Evolutionary conservation across 1,140 invertebrate species (phyloP).

Genomic region (Apolygus lucorum): DNA sequence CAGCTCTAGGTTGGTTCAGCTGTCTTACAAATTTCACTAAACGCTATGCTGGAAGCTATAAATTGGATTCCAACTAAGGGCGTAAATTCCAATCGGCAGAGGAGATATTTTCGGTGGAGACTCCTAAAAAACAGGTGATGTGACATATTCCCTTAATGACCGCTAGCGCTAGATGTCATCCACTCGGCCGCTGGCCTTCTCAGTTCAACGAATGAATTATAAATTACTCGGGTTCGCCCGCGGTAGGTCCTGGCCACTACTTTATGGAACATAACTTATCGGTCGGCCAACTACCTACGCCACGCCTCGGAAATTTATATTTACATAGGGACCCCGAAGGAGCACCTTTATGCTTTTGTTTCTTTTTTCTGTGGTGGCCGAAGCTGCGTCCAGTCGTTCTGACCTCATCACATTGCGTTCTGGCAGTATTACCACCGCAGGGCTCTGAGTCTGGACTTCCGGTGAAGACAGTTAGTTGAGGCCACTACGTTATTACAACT

Average conservation of each 20-base stretch:
- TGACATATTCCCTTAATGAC: background rate
- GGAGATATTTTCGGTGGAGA: background rate
- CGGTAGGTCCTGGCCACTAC: conserved; percentile 13
- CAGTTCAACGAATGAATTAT: background rate
- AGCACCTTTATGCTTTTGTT: conserved; percentile 3
- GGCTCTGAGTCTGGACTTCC: no score
- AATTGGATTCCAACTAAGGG: no score
- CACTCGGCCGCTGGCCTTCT: background rate
- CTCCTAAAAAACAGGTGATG: background rate
- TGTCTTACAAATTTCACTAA: no score
- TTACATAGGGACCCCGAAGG: conserved; percentile 2
- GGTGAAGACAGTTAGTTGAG: no score
- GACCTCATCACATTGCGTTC: no score
- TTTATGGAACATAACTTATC: conserved; percentile 13
- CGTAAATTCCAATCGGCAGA: background rate
- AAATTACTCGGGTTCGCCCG: background rate
- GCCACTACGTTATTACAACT: no score
- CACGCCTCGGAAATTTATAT: conserved; percentile 15
- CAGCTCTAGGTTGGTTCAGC: no score
- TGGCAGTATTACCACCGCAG: no score
- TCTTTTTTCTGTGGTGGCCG: no score
- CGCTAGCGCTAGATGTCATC: background rate
- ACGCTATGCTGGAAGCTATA: no score
- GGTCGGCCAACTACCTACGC: conserved; percentile 9
- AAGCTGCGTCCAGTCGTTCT: no score